Percentiles rank a stretch among this genome's conserved stretches.
Conservation (phyloP, 2,888 invertebrate genomes). For the Caenorhabditis uteleia region DNA sequence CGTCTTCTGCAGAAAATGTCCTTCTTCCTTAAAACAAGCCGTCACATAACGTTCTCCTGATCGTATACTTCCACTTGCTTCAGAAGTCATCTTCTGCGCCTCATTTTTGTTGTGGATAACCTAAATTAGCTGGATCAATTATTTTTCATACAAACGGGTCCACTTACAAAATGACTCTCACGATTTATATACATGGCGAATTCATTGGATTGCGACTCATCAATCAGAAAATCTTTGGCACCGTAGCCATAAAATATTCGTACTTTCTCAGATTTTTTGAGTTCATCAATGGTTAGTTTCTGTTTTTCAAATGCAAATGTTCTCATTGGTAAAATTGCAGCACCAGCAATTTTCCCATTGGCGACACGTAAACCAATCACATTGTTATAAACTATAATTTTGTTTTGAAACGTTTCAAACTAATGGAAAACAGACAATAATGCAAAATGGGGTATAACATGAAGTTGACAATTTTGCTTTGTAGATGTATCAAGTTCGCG, state of each 20-base stretch:
- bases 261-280: constrained; percentile 21
- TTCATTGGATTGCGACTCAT: constrained; percentile 22
- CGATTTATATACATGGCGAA: constrained; percentile 19
- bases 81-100: constrained; percentile 13
- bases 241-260: constrained; percentile 30
- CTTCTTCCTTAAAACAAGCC: constrained; percentile 28
- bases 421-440: constrained; percentile 33
- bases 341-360: constrained; percentile 24
- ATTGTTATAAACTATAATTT: constrained; percentile 30
- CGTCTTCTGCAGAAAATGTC: constrained; percentile 36
- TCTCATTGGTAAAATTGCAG: constrained; percentile 26
- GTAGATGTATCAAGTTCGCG: constrained; percentile 10
- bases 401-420: neutral
- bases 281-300: constrained; percentile 15
- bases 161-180: constrained; percentile 21
- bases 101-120: constrained; percentile 20
- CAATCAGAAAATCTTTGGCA: constrained; percentile 27
- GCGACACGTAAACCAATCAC: constrained; percentile 26
- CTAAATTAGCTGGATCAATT: constrained; percentile 6
- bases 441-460: constrained; percentile 20
- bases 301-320: constrained; percentile 40
- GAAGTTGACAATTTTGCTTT: constrained; percentile 10
- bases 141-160: neutral
- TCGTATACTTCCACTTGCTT: constrained; percentile 13
- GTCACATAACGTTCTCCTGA: constrained; percentile 13